These are phyloP conservation scores for Omphaloscelis lunosa DNA, from an alignment of 2,888 invertebrate species.

Conservation along the genomic window DNA sequence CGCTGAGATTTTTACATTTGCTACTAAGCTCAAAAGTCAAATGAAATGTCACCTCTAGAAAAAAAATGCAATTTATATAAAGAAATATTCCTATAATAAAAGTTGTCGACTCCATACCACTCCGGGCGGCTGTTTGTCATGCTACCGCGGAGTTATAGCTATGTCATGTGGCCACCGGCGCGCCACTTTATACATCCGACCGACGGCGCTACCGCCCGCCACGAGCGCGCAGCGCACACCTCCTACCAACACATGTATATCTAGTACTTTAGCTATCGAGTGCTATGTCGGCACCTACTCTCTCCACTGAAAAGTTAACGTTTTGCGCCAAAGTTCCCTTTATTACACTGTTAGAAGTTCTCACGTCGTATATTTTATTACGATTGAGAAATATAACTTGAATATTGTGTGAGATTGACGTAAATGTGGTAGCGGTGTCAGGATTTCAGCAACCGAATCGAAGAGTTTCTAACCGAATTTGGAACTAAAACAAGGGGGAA, in stretches of 20 bases:
- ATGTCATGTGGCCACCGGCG: slow-evolving; percentile 90
- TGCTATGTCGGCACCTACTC: slow-evolving; percentile 68
- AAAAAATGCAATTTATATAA: slow-evolving; percentile 19
- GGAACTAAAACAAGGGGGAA: background rate
- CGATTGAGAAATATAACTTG: slow-evolving; percentile 59
- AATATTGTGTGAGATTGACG: slow-evolving; percentile 59
- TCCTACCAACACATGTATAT: slow-evolving; percentile 73
- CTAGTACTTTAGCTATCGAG: slow-evolving; percentile 66
- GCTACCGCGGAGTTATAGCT: slow-evolving; percentile 89
- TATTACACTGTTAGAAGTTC: slow-evolving; percentile 58
- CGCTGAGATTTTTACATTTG: background rate
- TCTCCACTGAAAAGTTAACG: slow-evolving; percentile 65
- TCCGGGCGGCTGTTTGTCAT: slow-evolving; percentile 87
- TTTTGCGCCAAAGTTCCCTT: slow-evolving; percentile 60
- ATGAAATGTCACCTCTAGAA: background rate
- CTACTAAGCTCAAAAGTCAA: background rate
- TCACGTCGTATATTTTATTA: slow-evolving; percentile 66
- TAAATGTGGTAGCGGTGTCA: slow-evolving; percentile 23
- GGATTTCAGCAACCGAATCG: slow-evolving; percentile 3
- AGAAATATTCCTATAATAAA: slow-evolving; percentile 53
- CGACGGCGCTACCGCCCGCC: slow-evolving; percentile 83
- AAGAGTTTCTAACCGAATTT: background rate
- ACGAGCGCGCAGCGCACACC: slow-evolving; percentile 73
- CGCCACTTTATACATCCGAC: slow-evolving; percentile 90
- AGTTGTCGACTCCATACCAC: slow-evolving; percentile 77